Evolutionary conservation across 1,140 invertebrate species (phyloP), one percentile per base, ranked within the genome.

Genomic region (Lordiphosa mommai): DNA sequence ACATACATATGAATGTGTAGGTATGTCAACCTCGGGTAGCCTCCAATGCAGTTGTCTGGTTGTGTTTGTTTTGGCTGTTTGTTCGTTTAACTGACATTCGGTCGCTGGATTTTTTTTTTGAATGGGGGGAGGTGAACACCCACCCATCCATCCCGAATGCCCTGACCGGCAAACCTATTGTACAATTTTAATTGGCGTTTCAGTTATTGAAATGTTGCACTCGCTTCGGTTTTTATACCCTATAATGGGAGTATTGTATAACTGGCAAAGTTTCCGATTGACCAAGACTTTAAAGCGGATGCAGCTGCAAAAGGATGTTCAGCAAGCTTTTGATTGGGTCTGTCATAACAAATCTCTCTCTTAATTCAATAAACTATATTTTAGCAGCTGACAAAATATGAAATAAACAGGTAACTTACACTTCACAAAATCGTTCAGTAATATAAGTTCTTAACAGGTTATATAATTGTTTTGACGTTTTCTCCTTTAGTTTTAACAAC

Each of bases 181-280:
- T 80, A 63, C 64, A 73, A 73, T 80, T 80, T 80, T 80, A 80
- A 80, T 80, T 80, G 74, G 74, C 74, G 60, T 70, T 80, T 80
- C 74, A 80, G 74, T 80, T 80, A 80, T 80, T 80, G 74, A 80
- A 80, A 80, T 80, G 74, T 80, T 79, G 65, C 69, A 66, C 73
- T 61, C 56, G 57, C 36, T 37, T 57, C 51, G 48, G 46, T 76
- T 60, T 61, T 51, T 51, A 10, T 58, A 30, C 51, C 13, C 48
- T 73, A 20, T 7, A 7, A 6, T 1, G 5, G 4, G 7, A 38
- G 61, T 27, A 20, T 20, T 20, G 3, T 20, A 4, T 20, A 7
- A 27, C 0, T 27, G 4, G 23, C 4, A 27, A 6, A 7, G 23
- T 27, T 0, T 27, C 2, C 6, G 5, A 7, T 1, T 3, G 0